phyloP scores from a whole-genome alignment of 1,140 invertebrate species.

The Hyles vespertilio region DNA sequence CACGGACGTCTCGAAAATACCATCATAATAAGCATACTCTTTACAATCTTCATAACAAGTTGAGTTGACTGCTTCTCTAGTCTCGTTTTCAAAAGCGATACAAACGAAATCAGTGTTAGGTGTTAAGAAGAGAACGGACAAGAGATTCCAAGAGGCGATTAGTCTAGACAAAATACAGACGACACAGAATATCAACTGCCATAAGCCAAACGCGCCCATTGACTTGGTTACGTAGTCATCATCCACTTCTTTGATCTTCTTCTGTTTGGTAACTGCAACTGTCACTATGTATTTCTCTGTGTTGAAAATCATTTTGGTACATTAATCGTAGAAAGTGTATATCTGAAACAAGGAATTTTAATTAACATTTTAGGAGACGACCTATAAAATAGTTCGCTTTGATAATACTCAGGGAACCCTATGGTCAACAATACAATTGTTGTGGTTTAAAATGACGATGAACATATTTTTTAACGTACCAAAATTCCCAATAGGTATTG shows the following conservation, averaged over 20 bases:
- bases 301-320: too few relatives aligned
- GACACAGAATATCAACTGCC: slow-evolving; percentile 33
- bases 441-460: too few relatives aligned
- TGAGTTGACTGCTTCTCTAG: slow-evolving; percentile 18
- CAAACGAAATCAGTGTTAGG: slow-evolving; percentile 36
- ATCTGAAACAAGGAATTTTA: too few relatives aligned
- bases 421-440: too few relatives aligned
- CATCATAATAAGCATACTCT: slow-evolving; percentile 31
- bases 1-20: slow-evolving; percentile 32
- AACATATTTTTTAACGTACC: too few relatives aligned
- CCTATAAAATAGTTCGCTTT: too few relatives aligned
- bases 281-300: too few relatives aligned
- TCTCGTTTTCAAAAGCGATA: slow-evolving; percentile 26
- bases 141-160: slow-evolving; percentile 33
- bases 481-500: too few relatives aligned
- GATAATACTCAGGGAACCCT: too few relatives aligned
- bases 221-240: slow-evolving; percentile 39
- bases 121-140: slow-evolving; percentile 39
- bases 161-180: slow-evolving; percentile 28
- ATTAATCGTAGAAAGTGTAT: too few relatives aligned
- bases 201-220: slow-evolving; percentile 40
- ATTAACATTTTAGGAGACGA: too few relatives aligned
- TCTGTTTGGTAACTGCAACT: too few relatives aligned
- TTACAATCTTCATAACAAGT: slow-evolving; percentile 43
- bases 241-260: background rate